Conservation (phyloP, 2,888 invertebrate species). For the Hyalella azteca region DNA sequence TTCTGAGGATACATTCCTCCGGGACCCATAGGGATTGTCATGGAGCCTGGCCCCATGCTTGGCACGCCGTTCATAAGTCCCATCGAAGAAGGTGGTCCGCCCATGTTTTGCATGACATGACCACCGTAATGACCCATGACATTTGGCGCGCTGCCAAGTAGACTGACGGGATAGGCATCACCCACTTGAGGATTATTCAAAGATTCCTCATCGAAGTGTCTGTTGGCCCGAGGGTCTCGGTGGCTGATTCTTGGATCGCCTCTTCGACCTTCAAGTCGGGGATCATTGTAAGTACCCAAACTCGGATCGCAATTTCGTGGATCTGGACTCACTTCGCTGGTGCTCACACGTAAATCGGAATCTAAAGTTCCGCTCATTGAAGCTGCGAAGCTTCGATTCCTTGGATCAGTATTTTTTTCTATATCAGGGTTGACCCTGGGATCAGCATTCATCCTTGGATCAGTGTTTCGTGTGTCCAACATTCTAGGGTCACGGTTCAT, state of each 20-base stretch:
- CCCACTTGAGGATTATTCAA: neutral
- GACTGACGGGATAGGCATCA: neutral
- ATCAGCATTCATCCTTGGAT: conserved; percentile 42
- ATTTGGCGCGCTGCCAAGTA: neutral
- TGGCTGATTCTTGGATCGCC: conserved; percentile 43
- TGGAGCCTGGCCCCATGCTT: neutral
- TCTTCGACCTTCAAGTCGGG: conserved; percentile 43
- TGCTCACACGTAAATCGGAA: neutral
- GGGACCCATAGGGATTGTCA: neutral
- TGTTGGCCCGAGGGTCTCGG: conserved; percentile 45
- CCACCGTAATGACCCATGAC: neutral
- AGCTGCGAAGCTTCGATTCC: neutral
- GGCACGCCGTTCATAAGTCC: neutral
- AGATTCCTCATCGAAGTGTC: neutral
- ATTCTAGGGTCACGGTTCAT: conserved; percentile 40
- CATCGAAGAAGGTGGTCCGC: neutral
- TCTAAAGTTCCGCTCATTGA: neutral
- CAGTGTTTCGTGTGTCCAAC: neutral
- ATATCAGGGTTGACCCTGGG: conserved; percentile 38
- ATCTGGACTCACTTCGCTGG: conserved; percentile 39
- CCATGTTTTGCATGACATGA: neutral
- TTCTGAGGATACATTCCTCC: neutral
- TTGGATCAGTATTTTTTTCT: neutral
- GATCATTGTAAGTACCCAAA: conserved; percentile 41
- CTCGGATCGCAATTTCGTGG: conserved; percentile 41